These are phyloP conservation scores for Peromyscus californicus DNA, from an alignment of 2,113 vertebrate species.

Conservation along the genomic window DNA sequence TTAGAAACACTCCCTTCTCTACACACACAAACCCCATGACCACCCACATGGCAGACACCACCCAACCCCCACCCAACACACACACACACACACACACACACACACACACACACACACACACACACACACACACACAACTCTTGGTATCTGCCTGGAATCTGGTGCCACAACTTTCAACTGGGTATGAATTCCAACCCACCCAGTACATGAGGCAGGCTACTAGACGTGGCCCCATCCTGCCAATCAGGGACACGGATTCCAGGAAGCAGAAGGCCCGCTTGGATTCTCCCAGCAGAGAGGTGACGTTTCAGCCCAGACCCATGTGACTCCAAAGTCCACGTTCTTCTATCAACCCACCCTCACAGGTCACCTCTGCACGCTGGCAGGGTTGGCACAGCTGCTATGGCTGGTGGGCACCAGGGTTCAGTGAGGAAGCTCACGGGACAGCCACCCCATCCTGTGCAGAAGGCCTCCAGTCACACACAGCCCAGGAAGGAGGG, in stretches of 20 bases:
- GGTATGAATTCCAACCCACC: background rate
- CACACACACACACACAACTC: background rate
- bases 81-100: background rate
- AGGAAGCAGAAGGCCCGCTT: background rate
- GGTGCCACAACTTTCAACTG: background rate
- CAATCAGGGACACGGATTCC: background rate
- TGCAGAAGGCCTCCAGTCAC: background rate
- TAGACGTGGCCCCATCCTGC: background rate
- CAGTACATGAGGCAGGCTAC: background rate
- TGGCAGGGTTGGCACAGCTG: background rate
- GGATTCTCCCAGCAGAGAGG: background rate
- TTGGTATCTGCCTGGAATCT: background rate
- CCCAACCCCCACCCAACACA: background rate
- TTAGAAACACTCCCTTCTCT: background rate
- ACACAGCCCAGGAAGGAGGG: background rate
- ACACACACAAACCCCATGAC: fast-evolving
- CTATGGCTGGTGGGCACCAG: background rate
- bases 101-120: background rate
- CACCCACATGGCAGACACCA: background rate
- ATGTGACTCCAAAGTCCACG: background rate
- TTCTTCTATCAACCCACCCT: background rate
- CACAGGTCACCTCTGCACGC: background rate
- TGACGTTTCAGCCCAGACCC: background rate
- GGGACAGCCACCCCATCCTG: background rate
- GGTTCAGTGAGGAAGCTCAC: background rate